Conservation (phyloP, 2,797 vertebrate genomes). For the Enteromius treurensis region DNA sequence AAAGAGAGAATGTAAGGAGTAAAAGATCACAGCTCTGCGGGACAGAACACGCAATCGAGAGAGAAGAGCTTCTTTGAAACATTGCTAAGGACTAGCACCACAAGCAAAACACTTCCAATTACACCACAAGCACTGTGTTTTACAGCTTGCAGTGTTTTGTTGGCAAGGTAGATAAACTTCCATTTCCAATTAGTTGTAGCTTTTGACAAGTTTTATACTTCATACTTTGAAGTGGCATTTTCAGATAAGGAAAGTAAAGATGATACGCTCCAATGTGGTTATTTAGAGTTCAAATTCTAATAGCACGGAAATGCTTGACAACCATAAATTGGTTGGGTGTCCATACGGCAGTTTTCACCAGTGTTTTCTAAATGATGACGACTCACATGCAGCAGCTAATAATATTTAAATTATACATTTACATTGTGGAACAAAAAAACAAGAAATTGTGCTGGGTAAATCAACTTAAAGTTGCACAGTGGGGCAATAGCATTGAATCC, state of each 20-base stretch:
- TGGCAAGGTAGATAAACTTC: constrained; percentile 31
- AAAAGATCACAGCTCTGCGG: neutral
- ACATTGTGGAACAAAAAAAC: neutral
- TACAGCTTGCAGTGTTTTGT: constrained; percentile 11
- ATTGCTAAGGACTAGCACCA: neutral
- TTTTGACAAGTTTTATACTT: neutral
- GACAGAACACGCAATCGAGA: neutral
- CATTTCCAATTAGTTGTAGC: constrained; percentile 29
- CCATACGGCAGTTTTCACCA: neutral
- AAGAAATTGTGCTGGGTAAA: neutral
- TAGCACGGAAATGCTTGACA: neutral
- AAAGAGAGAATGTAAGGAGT: constrained; percentile 23
- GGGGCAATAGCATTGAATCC: no score
- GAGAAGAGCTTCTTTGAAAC: constrained; percentile 14
- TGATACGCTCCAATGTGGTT: constrained; percentile 34
- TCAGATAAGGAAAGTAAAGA: constrained; percentile 42
- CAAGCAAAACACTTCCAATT: constrained; percentile 42
- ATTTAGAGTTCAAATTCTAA: constrained; percentile 24
- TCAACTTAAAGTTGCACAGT: neutral
- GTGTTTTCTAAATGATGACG: constrained; percentile 16
- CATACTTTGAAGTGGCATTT: constrained; percentile 18
- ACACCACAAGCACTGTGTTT: constrained; percentile 3
- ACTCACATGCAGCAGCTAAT: neutral
- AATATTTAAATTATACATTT: constrained; percentile 19
- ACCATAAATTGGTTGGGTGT: neutral